phyloP scores from a whole-genome alignment of 1,140 invertebrate species.

The Plectus sambesii region DNA sequence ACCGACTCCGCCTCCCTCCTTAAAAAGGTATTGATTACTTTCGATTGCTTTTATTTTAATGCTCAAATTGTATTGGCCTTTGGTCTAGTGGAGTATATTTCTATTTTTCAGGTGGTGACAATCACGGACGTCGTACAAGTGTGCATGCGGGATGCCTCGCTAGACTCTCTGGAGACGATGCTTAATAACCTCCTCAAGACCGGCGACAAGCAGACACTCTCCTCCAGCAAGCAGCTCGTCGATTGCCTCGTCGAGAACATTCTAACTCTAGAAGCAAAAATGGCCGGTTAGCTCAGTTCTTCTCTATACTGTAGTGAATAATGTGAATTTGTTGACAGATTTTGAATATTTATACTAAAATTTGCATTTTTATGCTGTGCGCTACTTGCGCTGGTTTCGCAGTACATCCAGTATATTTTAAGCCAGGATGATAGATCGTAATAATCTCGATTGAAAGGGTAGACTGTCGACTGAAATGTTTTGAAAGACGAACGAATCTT shows the following conservation, averaged over 20 bases:
- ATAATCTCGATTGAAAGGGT: too few relatives aligned
- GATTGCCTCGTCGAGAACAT: slow-evolving; percentile 93
- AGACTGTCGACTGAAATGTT: too few relatives aligned
- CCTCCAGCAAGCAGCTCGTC: slow-evolving; percentile 87
- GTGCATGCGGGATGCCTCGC: slow-evolving; percentile 56
- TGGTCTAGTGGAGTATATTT: slow-evolving; percentile 1
- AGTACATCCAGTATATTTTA: too few relatives aligned
- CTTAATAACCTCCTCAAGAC: slow-evolving; percentile 22
- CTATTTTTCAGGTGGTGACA: slow-evolving; percentile 65
- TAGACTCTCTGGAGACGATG: slow-evolving; percentile 58
- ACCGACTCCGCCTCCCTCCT: slow-evolving; percentile 56
- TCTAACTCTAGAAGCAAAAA: slow-evolving; percentile 66
- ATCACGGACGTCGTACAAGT: slow-evolving; percentile 77
- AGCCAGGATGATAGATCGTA: too few relatives aligned
- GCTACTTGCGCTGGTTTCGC: too few relatives aligned
- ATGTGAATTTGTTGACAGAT: background rate
- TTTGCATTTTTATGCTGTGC: too few relatives aligned
- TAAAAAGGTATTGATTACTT: slow-evolving; percentile 83
- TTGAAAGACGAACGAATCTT: too few relatives aligned
- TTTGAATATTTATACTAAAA: too few relatives aligned
- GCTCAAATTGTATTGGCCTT: slow-evolving; percentile 28
- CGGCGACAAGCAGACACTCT: slow-evolving; percentile 59
- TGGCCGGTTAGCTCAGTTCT: slow-evolving; percentile 39
- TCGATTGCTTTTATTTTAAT: slow-evolving; percentile 65
- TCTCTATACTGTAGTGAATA: background rate